Base-by-base conservation (phyloP, 2,113 vertebrate genomes). In the Centropus unirufus region DNA sequence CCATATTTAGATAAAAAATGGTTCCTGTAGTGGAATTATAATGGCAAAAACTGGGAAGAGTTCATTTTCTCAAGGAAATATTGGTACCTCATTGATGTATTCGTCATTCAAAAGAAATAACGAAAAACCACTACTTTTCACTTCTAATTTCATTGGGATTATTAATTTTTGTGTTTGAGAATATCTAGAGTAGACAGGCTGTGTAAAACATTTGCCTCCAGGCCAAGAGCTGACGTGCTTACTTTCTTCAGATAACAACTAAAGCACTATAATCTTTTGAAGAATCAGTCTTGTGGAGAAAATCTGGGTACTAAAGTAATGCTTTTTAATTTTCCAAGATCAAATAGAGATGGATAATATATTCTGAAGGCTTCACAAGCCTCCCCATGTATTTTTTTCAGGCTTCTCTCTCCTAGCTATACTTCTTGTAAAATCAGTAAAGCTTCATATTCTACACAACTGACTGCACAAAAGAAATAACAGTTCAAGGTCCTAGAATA, bases 1-100 rank as follows among this genome's bases (percentile, higher is more conserved):
- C 72, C n/a, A 59, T n/a, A 91, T 74, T 91, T 82, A 92, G 70
- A 83, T 92, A 34, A 87, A 26, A 66, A 91, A 76, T 85, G 9
- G 36, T 62, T 16, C 34, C 68, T 84, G 36, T 27, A 81, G 83
- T 58, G 32, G 63, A 79, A 91, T 72, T 59, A 36, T 59, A 72
- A 81, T 55, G 6, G 34, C 3, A 96, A 91, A 97, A 95, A 67
- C 4, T 72, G 47, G 39, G 36, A 78, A 93, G 42, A 58, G 11
- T 52, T 78, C 36, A 10, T 83, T 97, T 75, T 92, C 34, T 88
- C 13, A 72, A n/a, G 42, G 32, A 83, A 88, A 67, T 83, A 32
- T 18, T 87, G 84, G 20, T 79, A 64, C 86, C 23, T 80, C 55
- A 66, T 75, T 83, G 67, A 64, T 47, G 9, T 55, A 61, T 72